These are phyloP conservation scores for Drosophila nigricruria DNA, from an alignment of 2,888 invertebrate species.

Conservation along the genomic window DNA sequence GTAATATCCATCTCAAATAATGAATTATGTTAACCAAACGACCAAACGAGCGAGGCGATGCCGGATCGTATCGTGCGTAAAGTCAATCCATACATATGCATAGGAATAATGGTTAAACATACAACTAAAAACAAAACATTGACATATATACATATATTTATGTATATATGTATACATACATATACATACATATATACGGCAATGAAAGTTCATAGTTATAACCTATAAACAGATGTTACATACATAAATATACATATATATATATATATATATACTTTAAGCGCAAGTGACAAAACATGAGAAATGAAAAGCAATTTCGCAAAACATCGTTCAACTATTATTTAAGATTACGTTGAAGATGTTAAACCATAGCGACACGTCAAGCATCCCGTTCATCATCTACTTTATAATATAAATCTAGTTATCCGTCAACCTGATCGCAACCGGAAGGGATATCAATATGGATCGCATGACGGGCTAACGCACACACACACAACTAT, in stretches of 20 bases:
- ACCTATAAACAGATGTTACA: slow-evolving; percentile 53
- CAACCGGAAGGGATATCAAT: slow-evolving; percentile 4
- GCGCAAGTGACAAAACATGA: slow-evolving; percentile 52
- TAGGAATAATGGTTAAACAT: slow-evolving; percentile 64
- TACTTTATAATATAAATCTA: background rate
- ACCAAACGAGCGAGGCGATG: slow-evolving; percentile 40
- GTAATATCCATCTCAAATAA: slow-evolving; percentile 14
- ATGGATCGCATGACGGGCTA: slow-evolving; percentile 11
- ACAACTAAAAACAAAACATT: slow-evolving; percentile 12
- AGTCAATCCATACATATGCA: slow-evolving; percentile 72
- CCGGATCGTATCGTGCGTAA: slow-evolving; percentile 38
- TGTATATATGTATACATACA: slow-evolving; percentile 39
- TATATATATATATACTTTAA: slow-evolving; percentile 37
- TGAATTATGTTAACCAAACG: slow-evolving; percentile 45
- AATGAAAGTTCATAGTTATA: slow-evolving; percentile 57
- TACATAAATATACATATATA: slow-evolving; percentile 28
- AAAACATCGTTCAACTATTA: slow-evolving; percentile 55
- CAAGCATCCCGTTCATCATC: slow-evolving; percentile 9
- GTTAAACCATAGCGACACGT: slow-evolving; percentile 12
- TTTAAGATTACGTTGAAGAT: slow-evolving; percentile 37
- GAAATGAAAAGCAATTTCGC: slow-evolving; percentile 72
- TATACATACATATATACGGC: slow-evolving; percentile 37
- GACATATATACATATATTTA: slow-evolving; percentile 3
- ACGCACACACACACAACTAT: slow-evolving; percentile 14
- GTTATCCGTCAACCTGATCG: slow-evolving; percentile 28